Conservation (phyloP, 2,113 vertebrate genomes). For the Cyanoderma ruficeps region DNA sequence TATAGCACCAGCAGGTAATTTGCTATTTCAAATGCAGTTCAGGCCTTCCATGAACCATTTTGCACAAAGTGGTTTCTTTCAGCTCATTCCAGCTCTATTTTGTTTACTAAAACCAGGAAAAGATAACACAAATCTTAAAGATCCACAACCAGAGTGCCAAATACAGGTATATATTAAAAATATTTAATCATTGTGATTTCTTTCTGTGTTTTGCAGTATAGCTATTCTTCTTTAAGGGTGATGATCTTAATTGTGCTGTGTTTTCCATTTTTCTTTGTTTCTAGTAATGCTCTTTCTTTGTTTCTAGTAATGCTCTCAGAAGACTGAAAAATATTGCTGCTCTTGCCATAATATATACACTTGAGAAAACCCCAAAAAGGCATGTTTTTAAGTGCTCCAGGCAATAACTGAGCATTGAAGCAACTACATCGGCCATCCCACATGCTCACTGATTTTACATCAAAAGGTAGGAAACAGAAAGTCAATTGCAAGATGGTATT, state of each 20-base stretch:
- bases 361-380: not conserved
- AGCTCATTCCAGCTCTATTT: not conserved
- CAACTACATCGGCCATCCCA: not conserved
- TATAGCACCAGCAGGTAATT: not conserved
- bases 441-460: not conserved
- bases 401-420: not conserved
- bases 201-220: not conserved
- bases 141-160: not conserved
- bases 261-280: not conserved
- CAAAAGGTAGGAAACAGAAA: not conserved
- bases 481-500: not conserved
- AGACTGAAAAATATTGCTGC: constrained; percentile 3
- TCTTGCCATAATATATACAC: not conserved
- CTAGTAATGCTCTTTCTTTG: not conserved
- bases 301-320: not conserved
- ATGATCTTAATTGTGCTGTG: not conserved
- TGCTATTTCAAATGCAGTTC: not conserved
- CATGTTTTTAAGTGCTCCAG: not conserved
- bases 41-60: not conserved
- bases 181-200: not conserved
- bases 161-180: not conserved
- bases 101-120: not conserved
- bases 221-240: not conserved
- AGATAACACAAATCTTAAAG: not conserved
- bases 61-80: not conserved